phyloP scores from a whole-genome alignment of 2,888 invertebrate species.

The Agriopis marginaria region DNA sequence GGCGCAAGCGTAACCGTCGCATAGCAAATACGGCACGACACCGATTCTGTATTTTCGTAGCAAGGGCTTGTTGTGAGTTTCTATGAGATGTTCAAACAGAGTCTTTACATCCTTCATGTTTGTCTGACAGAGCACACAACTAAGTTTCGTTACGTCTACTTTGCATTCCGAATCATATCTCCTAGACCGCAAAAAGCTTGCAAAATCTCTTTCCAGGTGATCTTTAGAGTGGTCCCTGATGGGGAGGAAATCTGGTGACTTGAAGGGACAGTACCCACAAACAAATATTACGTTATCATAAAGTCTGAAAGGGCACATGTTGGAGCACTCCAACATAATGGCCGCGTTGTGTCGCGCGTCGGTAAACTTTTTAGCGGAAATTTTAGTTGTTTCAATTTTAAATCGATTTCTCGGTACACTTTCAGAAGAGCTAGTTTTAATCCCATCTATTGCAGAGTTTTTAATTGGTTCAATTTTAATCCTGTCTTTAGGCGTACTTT shows the following conservation, averaged over 20 bases:
- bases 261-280: constrained; percentile 14
- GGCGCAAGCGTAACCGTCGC: constrained; percentile 30
- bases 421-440: not conserved
- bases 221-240: not conserved
- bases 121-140: constrained; percentile 64
- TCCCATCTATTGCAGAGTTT: not conserved
- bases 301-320: constrained; percentile 11
- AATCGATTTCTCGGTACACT: not conserved
- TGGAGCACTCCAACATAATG: constrained; percentile 10
- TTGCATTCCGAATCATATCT: constrained; percentile 50
- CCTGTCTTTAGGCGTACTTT: not conserved
- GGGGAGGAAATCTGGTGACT: constrained; percentile 14
- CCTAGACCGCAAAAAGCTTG: not conserved
- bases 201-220: not conserved
- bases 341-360: constrained; percentile 15
- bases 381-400: too few species aligned
- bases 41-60: constrained; percentile 46
- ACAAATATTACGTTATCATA: not conserved
- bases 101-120: constrained; percentile 55
- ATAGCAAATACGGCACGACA: constrained; percentile 47
- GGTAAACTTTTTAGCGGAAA: not conserved
- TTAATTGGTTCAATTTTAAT: not conserved
- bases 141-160: constrained; percentile 66
- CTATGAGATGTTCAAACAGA: constrained; percentile 64
- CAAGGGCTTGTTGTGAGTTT: constrained; percentile 62